phyloP scores from a whole-genome alignment of 2,113 vertebrate species.

The Zapus hudsonius region DNA sequence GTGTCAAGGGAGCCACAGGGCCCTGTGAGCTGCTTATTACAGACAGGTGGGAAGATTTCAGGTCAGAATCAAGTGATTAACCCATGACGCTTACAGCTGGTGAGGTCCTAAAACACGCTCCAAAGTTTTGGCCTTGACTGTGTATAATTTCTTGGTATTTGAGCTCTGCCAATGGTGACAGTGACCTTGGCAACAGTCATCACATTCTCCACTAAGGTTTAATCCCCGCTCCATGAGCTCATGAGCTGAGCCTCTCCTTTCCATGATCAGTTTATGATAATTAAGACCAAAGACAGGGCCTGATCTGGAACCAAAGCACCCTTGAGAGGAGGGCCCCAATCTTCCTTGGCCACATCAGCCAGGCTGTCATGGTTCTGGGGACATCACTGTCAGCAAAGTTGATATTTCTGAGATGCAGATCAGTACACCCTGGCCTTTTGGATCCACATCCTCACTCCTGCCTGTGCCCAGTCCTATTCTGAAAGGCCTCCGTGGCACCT shows the following conservation, averaged over 20 bases:
- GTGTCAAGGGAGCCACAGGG: not conserved
- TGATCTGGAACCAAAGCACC: not conserved
- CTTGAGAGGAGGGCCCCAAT: not conserved
- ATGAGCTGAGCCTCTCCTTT: not conserved
- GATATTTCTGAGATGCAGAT: not conserved
- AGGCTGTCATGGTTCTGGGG: not conserved
- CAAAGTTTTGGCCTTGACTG: not conserved
- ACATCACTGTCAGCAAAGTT: not conserved
- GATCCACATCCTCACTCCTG: not conserved
- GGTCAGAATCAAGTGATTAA: not conserved
- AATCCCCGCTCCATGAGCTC: fast-evolving
- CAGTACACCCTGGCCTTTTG: not conserved
- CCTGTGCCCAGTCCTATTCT: not conserved
- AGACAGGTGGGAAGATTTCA: not conserved
- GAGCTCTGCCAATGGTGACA: not conserved
- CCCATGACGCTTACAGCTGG: not conserved
- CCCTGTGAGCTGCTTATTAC: not conserved
- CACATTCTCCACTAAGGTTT: not conserved
- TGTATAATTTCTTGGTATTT: not conserved
- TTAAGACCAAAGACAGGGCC: not conserved
- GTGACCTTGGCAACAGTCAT: not conserved
- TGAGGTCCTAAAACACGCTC: not conserved
- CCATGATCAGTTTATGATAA: not conserved
- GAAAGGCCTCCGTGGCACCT: not conserved
- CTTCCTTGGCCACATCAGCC: not conserved